These are phyloP conservation scores for Loripinus fragilis DNA, from an alignment of 2,888 invertebrate genomes.

Conservation along the genomic window DNA sequence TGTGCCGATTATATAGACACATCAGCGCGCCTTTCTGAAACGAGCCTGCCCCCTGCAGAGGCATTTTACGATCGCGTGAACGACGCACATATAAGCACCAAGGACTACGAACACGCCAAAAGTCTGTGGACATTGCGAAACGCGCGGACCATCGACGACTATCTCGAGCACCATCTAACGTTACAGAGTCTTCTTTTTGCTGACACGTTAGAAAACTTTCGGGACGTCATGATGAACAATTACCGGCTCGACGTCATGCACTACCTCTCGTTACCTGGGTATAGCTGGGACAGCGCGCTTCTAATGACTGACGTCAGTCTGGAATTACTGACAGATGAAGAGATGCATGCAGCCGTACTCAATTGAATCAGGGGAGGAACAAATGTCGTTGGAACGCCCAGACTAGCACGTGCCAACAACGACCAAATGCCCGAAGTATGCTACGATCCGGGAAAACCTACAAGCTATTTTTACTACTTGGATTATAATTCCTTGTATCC, in stretches of 20 bases:
- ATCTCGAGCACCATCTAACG: neutral
- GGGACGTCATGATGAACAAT: slow-evolving; percentile 1
- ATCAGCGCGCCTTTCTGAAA: neutral
- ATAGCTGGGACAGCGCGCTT: slow-evolving; percentile 19
- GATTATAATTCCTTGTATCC: slow-evolving; percentile 23
- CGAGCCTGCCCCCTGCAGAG: neutral
- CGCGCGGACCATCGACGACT: neutral
- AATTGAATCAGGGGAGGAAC: slow-evolving; percentile 19
- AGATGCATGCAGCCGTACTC: slow-evolving; percentile 10
- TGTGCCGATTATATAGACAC: slow-evolving; percentile 22
- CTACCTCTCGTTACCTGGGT: neutral
- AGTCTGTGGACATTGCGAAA: neutral
- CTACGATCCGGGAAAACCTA: neutral
- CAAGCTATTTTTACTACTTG: slow-evolving; percentile 5
- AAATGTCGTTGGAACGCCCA: slow-evolving; percentile 4
- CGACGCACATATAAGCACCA: neutral
- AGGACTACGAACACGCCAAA: neutral
- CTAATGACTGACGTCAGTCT: neutral
- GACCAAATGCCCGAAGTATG: neutral
- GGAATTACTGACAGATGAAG: slow-evolving; percentile 13
- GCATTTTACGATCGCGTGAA: neutral
- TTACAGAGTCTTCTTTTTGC: neutral
- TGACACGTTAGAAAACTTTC: slow-evolving; percentile 13
- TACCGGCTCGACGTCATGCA: neutral
- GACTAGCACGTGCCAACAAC: slow-evolving; percentile 14